Percentiles rank a stretch among this genome's conserved stretches.
phyloP scores from a whole-genome alignment of 2,797 vertebrate species.

The Lophotriccus pileatus region DNA sequence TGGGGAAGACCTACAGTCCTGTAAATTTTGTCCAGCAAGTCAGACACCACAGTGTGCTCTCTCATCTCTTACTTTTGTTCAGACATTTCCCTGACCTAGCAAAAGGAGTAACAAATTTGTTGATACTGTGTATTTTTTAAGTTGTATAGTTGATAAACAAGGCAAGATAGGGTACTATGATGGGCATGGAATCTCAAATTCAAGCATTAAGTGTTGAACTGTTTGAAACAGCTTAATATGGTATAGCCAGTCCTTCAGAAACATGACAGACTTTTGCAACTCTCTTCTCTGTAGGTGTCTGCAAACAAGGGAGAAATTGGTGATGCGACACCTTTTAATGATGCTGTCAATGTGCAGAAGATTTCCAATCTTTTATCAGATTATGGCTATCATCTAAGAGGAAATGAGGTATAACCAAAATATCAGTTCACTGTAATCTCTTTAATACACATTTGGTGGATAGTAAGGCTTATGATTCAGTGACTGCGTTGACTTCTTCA shows the following conservation, averaged over 20 bases:
- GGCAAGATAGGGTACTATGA: neutral
- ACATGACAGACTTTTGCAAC: neutral
- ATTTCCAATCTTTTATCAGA: constrained; percentile 96
- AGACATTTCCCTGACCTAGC: neutral
- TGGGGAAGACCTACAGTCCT: neutral
- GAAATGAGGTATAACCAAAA: constrained; percentile 86
- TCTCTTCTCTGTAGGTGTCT: constrained; percentile 82
- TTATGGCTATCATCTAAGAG: constrained; percentile 95
- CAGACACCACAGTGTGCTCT: neutral
- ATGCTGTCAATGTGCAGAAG: constrained; percentile 97
- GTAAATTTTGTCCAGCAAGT: neutral
- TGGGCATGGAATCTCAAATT: neutral
- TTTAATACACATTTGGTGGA: neutral
- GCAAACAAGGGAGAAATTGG: constrained; percentile 99
- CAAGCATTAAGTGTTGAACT: neutral
- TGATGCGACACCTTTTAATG: constrained; percentile 96
- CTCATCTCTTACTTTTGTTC: neutral
- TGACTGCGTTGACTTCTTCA: constrained; percentile 52
- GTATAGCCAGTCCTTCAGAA: neutral
- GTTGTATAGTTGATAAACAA: neutral
- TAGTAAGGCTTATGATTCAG: neutral
- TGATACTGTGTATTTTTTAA: neutral
- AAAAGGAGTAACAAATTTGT: neutral
- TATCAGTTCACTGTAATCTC: neutral
- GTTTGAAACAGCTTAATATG: neutral